Evolutionary conservation across 2,113 vertebrate genomes (phyloP).

Genomic region (Sinocyclocheilus maitianheensis): DNA sequence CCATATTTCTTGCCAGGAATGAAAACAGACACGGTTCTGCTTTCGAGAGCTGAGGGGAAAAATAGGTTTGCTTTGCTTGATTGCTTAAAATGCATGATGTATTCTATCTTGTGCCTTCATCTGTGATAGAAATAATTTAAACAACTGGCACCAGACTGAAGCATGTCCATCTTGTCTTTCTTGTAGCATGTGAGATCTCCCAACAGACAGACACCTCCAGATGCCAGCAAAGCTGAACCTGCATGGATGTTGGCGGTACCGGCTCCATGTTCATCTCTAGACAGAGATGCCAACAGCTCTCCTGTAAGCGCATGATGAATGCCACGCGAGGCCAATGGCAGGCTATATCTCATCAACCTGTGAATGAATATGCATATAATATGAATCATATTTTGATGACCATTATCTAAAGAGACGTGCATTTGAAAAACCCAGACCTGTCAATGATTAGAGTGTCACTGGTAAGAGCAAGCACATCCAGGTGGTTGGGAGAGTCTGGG

Average conservation of each 20-base stretch:
- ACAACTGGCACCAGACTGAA: slow-evolving; percentile 83
- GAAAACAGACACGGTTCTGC: slow-evolving; percentile 81
- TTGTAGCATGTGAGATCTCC: slow-evolving; percentile 85
- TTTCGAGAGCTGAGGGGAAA: slow-evolving; percentile 83
- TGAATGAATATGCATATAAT: slow-evolving; percentile 58
- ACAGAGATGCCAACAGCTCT: slow-evolving; percentile 87
- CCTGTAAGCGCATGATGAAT: slow-evolving; percentile 80
- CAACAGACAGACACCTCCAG: slow-evolving; percentile 88
- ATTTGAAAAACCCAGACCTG: slow-evolving; percentile 75
- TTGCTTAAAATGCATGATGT: background rate
- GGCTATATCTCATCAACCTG: slow-evolving; percentile 88
- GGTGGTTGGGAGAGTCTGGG: slow-evolving; percentile 71
- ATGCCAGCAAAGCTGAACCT: slow-evolving; percentile 86
- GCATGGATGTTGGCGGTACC: slow-evolving; percentile 90
- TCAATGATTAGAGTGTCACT: slow-evolving; percentile 82
- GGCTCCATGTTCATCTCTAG: slow-evolving; percentile 84
- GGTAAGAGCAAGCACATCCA: slow-evolving; percentile 87
- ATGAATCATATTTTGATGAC: background rate
- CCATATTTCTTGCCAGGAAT: slow-evolving; percentile 96
- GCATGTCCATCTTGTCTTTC: slow-evolving; percentile 88
- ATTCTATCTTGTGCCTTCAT: background rate
- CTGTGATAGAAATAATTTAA: background rate
- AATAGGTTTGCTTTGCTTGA: background rate
- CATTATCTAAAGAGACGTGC: background rate
- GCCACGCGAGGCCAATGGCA: slow-evolving; percentile 82